Conservation (phyloP, 2,113 vertebrate genomes). For the Mustela lutreola region DNA sequence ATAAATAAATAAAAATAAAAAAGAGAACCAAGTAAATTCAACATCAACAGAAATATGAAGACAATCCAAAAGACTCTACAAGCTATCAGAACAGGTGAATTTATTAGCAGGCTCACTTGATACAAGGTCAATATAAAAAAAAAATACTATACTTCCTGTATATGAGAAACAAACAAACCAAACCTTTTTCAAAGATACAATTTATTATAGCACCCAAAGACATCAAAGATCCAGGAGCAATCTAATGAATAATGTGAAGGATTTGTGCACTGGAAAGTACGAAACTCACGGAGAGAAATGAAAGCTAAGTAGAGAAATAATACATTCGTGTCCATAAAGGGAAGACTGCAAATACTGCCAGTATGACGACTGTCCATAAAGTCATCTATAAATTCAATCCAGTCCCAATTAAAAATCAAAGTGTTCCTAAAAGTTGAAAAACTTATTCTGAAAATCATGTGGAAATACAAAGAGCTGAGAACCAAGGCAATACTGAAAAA, state of each 20-base stretch:
- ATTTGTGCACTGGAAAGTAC: neutral
- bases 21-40: constrained; percentile 1
- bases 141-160: neutral
- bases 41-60: neutral
- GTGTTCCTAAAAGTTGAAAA: neutral
- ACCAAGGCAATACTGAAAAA: neutral
- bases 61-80: neutral
- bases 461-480: constrained; percentile 4
- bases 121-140: neutral
- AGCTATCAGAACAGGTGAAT: constrained; percentile 1
- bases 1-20: neutral
- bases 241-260: constrained; percentile 27
- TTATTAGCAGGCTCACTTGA: constrained; percentile 16
- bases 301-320: constrained; percentile 28
- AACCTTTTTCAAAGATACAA: neutral
- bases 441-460: constrained; percentile 26
- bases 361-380: neutral
- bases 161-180: neutral
- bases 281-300: constrained; percentile 24
- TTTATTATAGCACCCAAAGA: neutral
- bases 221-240: neutral
- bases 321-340: neutral
- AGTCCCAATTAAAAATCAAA: constrained; percentile 37
- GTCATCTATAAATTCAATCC: neutral
- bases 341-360: neutral